phyloP scores from a whole-genome alignment of 2,113 vertebrate species.

The Ciconia boyciana region DNA sequence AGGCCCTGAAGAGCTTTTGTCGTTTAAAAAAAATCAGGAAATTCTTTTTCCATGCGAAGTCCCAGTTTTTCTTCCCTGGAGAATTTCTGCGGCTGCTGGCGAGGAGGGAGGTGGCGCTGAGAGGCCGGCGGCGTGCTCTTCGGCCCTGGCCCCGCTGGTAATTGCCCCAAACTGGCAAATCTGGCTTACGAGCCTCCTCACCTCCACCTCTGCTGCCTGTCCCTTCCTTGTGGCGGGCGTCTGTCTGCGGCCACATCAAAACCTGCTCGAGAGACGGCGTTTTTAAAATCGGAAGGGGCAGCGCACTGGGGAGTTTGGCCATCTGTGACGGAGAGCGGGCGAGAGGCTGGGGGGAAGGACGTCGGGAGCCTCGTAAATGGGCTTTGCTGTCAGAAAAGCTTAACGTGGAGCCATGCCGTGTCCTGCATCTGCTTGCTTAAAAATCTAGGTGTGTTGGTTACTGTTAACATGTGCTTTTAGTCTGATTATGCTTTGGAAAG shows the following conservation, averaged over 20 bases:
- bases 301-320: not conserved
- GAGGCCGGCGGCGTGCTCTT: not conserved
- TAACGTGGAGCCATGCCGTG: rapidly evolving
- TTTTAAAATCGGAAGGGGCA: not conserved
- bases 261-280: rapidly evolving
- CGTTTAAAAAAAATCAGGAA: not conserved
- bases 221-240: too few species aligned
- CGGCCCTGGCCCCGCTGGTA: not conserved
- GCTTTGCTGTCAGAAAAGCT: not conserved
- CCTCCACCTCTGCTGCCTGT: not conserved
- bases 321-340: rapidly evolving
- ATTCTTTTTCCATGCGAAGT: not conserved
- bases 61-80: not conserved
- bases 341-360: not conserved
- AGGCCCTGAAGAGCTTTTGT: not conserved
- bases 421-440: not conserved
- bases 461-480: not conserved
- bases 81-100: not conserved
- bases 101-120: not conserved
- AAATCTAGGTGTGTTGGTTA: too few species aligned
- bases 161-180: not conserved
- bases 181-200: not conserved
- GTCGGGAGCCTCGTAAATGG: not conserved
- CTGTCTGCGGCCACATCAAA: not conserved
- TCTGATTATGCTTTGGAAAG: not conserved